A percentile compares a stretch with the other conserved stretches of the same genome.
phyloP scores from a whole-genome alignment of 2,797 vertebrate species.

The Phataginus tricuspis region DNA sequence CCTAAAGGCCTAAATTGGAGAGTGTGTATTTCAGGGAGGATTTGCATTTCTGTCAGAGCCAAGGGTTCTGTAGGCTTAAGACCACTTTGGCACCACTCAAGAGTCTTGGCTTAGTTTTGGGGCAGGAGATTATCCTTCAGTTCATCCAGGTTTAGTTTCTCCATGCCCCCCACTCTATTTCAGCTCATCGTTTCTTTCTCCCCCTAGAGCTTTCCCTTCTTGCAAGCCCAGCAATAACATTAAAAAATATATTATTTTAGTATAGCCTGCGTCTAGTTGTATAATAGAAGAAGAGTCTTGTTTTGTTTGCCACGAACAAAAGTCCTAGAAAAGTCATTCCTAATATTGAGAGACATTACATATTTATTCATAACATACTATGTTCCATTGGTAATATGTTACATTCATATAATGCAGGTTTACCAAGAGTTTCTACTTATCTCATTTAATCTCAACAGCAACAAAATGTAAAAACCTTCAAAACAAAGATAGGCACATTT shows the following conservation, averaged over 20 bases:
- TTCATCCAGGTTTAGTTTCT: neutral
- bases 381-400: neutral
- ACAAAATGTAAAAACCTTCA: constrained; percentile 15
- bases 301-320: neutral
- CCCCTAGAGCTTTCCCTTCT: neutral
- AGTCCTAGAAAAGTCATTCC: constrained; percentile 35
- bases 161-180: neutral
- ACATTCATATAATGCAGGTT: neutral
- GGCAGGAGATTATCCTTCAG: neutral
- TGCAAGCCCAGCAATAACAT: neutral
- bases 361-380: neutral
- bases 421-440: neutral
- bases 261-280: neutral
- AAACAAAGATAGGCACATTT: constrained; percentile 9
- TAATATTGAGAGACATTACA: neutral
- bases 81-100: neutral
- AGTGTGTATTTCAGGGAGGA: neutral
- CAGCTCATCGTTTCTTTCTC: neutral
- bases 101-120: neutral
- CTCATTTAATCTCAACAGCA: neutral
- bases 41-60: neutral
- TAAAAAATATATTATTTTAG: constrained; percentile 4
- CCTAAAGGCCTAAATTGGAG: neutral
- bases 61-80: neutral
- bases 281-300: neutral